These are phyloP conservation scores for Microchrysa polita DNA, from an alignment of 2,888 invertebrate species.

Conservation along the genomic window DNA sequence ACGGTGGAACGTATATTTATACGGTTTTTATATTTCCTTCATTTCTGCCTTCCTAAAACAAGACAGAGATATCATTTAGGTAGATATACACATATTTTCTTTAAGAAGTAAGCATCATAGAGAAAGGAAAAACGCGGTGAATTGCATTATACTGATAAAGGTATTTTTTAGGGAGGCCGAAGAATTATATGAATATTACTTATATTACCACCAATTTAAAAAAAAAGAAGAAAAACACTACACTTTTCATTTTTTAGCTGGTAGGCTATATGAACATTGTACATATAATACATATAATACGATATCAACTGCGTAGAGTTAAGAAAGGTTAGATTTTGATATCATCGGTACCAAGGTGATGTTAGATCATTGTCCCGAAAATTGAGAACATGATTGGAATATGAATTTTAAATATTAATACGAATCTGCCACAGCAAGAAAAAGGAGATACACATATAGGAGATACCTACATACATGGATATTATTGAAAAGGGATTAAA, in stretches of 20 bases:
- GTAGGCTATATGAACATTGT: too few relatives aligned
- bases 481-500: too few relatives aligned
- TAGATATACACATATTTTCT: not conserved
- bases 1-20: not conserved
- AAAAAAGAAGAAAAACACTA: constrained; percentile 1
- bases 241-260: constrained; percentile 2
- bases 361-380: constrained; percentile 1
- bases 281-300: too few relatives aligned
- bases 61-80: not conserved
- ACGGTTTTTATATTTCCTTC: not conserved
- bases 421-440: too few relatives aligned
- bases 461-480: too few relatives aligned
- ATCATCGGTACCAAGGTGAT: not conserved
- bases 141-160: constrained; percentile 3
- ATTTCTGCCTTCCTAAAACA: not conserved
- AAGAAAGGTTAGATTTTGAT: not conserved
- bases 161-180: not conserved
- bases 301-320: not conserved
- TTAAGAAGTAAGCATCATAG: not conserved
- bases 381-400: constrained; percentile 32
- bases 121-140: not conserved
- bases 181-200: constrained; percentile 21
- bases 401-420: constrained; percentile 33
- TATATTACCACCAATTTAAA: constrained; percentile 11
- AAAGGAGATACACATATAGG: too few relatives aligned